Conservation (phyloP, 2,888 invertebrate genomes). For the Idaea aversata region DNA sequence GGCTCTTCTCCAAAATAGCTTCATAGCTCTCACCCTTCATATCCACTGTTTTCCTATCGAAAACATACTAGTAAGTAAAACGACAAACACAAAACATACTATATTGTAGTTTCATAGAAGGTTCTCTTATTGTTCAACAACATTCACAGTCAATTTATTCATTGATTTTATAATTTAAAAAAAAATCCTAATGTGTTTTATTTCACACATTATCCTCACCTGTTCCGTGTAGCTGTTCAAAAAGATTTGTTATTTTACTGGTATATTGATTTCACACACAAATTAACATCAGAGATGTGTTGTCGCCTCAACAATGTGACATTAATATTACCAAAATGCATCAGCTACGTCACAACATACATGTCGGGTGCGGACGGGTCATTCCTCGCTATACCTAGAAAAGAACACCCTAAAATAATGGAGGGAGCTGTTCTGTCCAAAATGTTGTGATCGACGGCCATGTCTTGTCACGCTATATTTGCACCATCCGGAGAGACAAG, state of each 20-base stretch:
- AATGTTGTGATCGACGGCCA: constrained; percentile 33
- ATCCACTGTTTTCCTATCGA: constrained; percentile 87
- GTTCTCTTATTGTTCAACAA: constrained; percentile 33
- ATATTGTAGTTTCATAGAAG: constrained; percentile 48
- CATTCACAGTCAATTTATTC: constrained; percentile 20
- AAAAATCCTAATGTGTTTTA: constrained; percentile 34
- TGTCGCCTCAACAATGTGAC: constrained; percentile 72
- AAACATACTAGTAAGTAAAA: constrained; percentile 42
- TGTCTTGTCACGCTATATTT: constrained; percentile 46
- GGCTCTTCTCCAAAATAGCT: constrained; percentile 89
- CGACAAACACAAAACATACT: constrained; percentile 33
- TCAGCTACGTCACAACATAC: constrained; percentile 69
- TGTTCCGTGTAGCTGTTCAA: constrained; percentile 78
- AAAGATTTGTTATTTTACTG: constrained; percentile 73
- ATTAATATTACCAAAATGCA: constrained; percentile 71
- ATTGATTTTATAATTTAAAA: constrained; percentile 37
- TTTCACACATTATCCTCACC: constrained; percentile 78
- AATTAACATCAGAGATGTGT: constrained; percentile 74
- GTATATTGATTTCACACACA: constrained; percentile 75
- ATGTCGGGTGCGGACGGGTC: constrained; percentile 57
- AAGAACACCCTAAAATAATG: constrained; percentile 78
- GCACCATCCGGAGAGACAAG: constrained; percentile 62
- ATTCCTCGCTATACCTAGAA: constrained; percentile 75
- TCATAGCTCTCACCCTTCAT: constrained; percentile 90
- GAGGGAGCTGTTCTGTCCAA: constrained; percentile 50